Evolutionary conservation across 2,113 vertebrate genomes (phyloP), one percentile per base, ranked within the genome.

Genomic region (Microcebus lehilahytsara): DNA sequence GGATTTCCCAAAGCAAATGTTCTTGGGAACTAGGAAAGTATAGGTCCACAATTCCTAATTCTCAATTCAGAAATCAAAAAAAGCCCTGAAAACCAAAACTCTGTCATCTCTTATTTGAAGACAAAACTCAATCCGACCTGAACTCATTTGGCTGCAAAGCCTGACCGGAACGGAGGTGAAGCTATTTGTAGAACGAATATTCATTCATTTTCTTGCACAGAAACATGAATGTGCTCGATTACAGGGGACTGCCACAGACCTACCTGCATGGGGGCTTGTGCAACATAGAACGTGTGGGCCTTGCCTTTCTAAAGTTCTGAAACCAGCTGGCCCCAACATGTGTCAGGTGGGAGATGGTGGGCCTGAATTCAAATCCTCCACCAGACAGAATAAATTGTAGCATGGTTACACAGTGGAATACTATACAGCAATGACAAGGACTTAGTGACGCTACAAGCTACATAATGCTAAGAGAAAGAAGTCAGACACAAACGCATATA

Each of bases 1-100:
- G 72, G 23, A 32, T 71, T 91, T 96, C 77, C 51, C 51, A 66
- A 96, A 90, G 66, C 58, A 90, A 79, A 85, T 34, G 40, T 75
- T 84, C 72, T 4, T 74, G 60, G 56, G 37, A 85, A 58, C 22
- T 34, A 25, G 37, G 27, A 3, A 64, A 67, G 37, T 25, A 40
- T 9, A 51, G 34, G n/a, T 23, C 56, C 37, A 14, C 49, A 66
- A 42, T 40, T 27, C 37, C 60, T 25, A 19, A 25, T 11, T 86
- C 40, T 93, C 9, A 12, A 16, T 66, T 67, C 75, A 81, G 9
- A 80, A 71, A 67, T 3, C 40, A 69, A 27, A 49, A 49, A 78
- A 80, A 46, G 32, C n/a, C 27, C 37, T 51, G 23, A 58, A 64
- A 75, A 32, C 51, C 20, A 40, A 79, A 85, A 78, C 32, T 25